Base-by-base conservation (phyloP, 1,140 invertebrate species). In the Matsumurasca onukii region DNA sequence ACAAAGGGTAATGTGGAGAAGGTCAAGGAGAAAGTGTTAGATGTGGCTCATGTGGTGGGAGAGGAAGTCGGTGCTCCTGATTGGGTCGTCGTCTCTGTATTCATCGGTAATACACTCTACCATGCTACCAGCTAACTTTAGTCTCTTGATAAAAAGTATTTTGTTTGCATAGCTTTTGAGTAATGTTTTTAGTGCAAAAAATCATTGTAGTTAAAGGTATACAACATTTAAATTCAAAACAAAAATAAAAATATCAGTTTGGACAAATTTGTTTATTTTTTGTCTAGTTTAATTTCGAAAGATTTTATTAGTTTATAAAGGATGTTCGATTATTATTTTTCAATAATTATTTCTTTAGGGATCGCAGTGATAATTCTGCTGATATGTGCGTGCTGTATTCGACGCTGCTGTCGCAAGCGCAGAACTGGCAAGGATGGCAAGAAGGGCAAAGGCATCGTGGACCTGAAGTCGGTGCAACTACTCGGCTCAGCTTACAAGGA, bases 401-500 rank as follows among this genome's bases (percentile, higher is more conserved):
- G 94, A 79, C 86, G 94, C 86, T 98, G 94, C 82, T 96, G 93
- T 85, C 89, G 93, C 78, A 96, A 96, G 78, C 85, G 94, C 79
- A 51, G 49, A n/a, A 88, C 94, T 73, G 93, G 93, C 84, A 97
- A 97, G 86, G 95, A 97, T 83, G 93, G 92, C 74, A 97, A 97
- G 80, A 97, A 98, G 81, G 95, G 95, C 49, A 97, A 98, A 80
- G 95, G 94, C 68, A 87, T 87, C 15, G 96, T 98, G 71, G 97
- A 98, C 81, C 83, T 98, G 71, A 98, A 98, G 84, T 94, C 93
- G 76, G 95, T 98, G 73, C 94, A 97, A 77, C 84, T 98, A 34
- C 84, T 99, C 64, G 95, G 96, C 76, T 95, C 94, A 75, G 92
- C 95, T 49, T 97, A 95, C 83, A 98, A 98, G 82, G 96, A 99